phyloP scores from a whole-genome alignment of 2,888 invertebrate species.

The Drosophila rellima region DNA sequence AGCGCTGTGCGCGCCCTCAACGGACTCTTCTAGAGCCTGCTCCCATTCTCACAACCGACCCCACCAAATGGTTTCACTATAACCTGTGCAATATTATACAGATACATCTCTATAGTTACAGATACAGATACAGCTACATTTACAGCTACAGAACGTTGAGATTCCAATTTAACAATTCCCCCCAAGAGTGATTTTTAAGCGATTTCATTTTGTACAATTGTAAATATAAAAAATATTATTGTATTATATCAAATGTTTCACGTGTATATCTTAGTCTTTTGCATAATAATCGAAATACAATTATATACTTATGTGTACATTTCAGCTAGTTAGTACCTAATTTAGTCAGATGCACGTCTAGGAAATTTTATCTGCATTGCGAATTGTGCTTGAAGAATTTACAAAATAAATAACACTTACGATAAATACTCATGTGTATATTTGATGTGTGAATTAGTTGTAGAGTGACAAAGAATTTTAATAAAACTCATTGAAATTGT shows the following conservation, averaged over 20 bases:
- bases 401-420: slow-evolving; percentile 13
- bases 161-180: too few species aligned
- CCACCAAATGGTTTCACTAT: slow-evolving; percentile 76
- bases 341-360: slow-evolving; percentile 37
- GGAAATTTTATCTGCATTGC: slow-evolving; percentile 35
- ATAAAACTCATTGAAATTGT: slow-evolving; percentile 74
- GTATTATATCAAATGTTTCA: slow-evolving; percentile 17
- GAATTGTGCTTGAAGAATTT: slow-evolving; percentile 46
- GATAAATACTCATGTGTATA: slow-evolving; percentile 29
- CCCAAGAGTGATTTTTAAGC: slow-evolving; percentile 51
- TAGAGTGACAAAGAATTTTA: slow-evolving; percentile 49
- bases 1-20: slow-evolving; percentile 80
- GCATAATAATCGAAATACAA: slow-evolving; percentile 14
- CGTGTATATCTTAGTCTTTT: slow-evolving; percentile 13
- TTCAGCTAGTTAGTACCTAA: slow-evolving; percentile 68
- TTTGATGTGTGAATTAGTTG: slow-evolving; percentile 31
- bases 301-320: slow-evolving; percentile 25
- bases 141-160: too few species aligned
- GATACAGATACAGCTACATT: slow-evolving; percentile 10
- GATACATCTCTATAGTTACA: slow-evolving; percentile 7
- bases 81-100: slow-evolving; percentile 70
- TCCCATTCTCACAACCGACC: slow-evolving; percentile 27
- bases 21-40: slow-evolving; percentile 63
- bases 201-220: slow-evolving; percentile 45
- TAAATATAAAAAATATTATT: slow-evolving; percentile 23